These are phyloP conservation scores for Bradypodion pumilum DNA, from an alignment of 2,797 vertebrate species.

Conservation along the genomic window DNA sequence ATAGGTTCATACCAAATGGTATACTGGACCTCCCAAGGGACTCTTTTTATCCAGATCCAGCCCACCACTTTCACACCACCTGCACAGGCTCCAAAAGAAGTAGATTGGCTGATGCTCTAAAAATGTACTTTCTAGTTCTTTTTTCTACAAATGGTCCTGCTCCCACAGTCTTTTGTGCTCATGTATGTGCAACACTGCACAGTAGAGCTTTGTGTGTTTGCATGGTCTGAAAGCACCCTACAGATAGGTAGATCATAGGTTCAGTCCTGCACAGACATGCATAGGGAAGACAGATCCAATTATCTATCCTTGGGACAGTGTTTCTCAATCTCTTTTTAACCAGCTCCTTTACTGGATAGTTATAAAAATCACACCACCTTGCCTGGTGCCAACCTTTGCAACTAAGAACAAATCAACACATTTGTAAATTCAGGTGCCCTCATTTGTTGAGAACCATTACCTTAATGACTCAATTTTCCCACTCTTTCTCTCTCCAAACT, in stretches of 20 bases:
- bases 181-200: not conserved
- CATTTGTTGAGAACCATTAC: no score
- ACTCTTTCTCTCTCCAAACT: not conserved
- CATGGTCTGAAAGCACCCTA: not conserved
- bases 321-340: no score
- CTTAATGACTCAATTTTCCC: not conserved
- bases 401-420: no score
- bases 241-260: not conserved
- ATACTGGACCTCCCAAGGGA: no score
- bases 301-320: no score
- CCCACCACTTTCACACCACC: no score
- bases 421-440: no score
- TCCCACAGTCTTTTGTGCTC: not conserved
- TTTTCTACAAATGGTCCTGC: not conserved
- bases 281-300: not conserved
- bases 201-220: not conserved
- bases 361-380: no score
- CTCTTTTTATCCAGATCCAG: no score
- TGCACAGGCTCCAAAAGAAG: not conserved
- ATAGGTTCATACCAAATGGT: no score
- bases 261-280: not conserved
- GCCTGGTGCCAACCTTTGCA: no score
- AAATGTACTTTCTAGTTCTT: not conserved
- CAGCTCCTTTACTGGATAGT: no score
- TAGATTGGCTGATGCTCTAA: not conserved